phyloP scores from a whole-genome alignment of 2,888 invertebrate genomes.

The Nephrotoma flavescens region DNA sequence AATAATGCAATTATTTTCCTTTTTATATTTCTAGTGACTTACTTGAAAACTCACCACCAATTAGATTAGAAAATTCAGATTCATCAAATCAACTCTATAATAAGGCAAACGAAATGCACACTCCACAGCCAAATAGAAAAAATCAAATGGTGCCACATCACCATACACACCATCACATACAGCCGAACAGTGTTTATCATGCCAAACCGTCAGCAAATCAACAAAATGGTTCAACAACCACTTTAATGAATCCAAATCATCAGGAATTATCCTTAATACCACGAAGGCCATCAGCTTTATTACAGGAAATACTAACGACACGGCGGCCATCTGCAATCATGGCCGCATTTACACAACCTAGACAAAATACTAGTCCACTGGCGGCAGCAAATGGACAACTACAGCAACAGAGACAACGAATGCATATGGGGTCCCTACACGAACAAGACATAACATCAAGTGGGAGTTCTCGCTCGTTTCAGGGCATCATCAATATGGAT shows the following conservation, averaged over 20 bases:
- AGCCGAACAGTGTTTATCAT: not conserved
- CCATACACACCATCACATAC: not conserved
- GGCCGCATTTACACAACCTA: conserved; percentile 45
- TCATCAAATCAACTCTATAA: not conserved
- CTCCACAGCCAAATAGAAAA: not conserved
- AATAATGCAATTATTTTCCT: not conserved
- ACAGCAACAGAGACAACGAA: not conserved
- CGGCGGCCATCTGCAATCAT: conserved; percentile 47
- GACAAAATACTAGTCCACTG: conserved; percentile 37
- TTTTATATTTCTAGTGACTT: not conserved
- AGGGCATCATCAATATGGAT: not conserved
- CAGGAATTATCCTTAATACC: not conserved
- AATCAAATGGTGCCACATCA: not conserved
- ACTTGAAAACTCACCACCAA: not conserved
- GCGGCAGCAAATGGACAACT: not conserved
- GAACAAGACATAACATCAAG: conserved; percentile 6
- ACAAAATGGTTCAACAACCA: not conserved
- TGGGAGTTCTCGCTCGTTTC: conserved; percentile 16
- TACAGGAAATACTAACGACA: conserved; percentile 28
- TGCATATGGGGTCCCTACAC: conserved; percentile 2
- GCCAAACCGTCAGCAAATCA: not conserved
- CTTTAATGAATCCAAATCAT: not conserved
- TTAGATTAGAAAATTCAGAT: not conserved
- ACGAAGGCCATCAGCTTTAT: conserved; percentile 26
- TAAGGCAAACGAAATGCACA: not conserved